Base-by-base conservation (phyloP, 2,888 invertebrate genomes). In the Scaptomyza caliginosa region DNA sequence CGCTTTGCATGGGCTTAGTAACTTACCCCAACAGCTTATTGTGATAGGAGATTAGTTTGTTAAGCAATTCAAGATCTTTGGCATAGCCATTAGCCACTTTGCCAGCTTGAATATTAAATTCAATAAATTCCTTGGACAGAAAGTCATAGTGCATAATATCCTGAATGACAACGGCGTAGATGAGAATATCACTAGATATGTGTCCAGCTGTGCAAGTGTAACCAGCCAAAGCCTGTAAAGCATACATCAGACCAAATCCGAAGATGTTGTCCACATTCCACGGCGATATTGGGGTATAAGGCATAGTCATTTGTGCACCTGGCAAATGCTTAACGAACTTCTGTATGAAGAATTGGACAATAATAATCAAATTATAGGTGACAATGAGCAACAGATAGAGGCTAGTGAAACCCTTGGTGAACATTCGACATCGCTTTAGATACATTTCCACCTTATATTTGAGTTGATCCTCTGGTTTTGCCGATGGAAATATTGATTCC, bases 111-210 rank as follows among this genome's bases (percentile, higher is more conserved):
- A 66, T 34, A 0, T 45, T 7, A 5, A 78, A 26, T 24, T 60
- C 50, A 7, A 43, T 36, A 0, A 90, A 55, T 4, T 36, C 36
- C 4, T 60, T 55, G 0, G 73, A 56, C 10, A 89, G 21, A 50
- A 74, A 77, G 30, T 91, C 87, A 23, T 85, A 90, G 54, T 91
- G 90, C 91, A 91, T 91, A 2, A 86, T 69, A 6, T 86, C 51
- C 66, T 91, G 90, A 11, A 81, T 86, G 4, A 78, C 77, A 32
- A 87, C 62, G 2, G 81, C 78, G 24, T 76, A 89, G 6, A 91
- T 69, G 17, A 90, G 67, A 28, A 90, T 63, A 58, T 91, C 90
- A 13, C 81, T 72, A 0, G 90, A 64, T 4, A 90, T 71, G 16
- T 88, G 88, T 0, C 83, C 86, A 1, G 78, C 62, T 0, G 86